Evolutionary conservation across 2,797 vertebrate species (phyloP).

Genomic region (Anomalospiza imberbis): DNA sequence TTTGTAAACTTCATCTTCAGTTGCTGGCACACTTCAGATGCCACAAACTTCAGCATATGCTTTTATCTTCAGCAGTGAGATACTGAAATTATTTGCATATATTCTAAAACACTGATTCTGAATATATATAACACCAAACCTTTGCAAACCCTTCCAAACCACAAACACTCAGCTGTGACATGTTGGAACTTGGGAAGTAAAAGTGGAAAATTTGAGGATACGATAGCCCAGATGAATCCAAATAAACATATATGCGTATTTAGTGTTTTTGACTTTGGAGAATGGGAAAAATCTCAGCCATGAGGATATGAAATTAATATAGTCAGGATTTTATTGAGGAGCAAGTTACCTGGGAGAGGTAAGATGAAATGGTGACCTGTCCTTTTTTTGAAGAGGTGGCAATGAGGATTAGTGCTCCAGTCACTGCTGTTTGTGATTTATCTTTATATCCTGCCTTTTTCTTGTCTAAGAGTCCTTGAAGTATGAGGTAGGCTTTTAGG

Average conservation of each 20-base stretch:
- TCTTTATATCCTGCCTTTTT: neutral
- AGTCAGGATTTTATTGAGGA: neutral
- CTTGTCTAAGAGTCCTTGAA: neutral
- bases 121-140: neutral
- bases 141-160: neutral
- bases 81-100: neutral
- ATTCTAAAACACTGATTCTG: neutral
- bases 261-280: neutral
- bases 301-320: neutral
- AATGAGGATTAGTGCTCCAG: neutral
- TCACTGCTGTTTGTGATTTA: neutral
- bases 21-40: neutral
- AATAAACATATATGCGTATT: neutral
- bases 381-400: neutral
- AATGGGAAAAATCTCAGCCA: neutral
- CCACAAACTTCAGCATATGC: neutral
- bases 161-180: neutral
- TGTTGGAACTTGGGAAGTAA: neutral
- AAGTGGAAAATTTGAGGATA: neutral
- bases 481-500: neutral
- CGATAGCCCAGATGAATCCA: neutral
- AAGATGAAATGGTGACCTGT: neutral
- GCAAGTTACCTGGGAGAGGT: fast-evolving
- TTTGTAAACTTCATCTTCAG: neutral
- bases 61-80: neutral